These are phyloP conservation scores for Cephus rjabovi DNA, from an alignment of 2,888 invertebrate species.

Conservation along the genomic window DNA sequence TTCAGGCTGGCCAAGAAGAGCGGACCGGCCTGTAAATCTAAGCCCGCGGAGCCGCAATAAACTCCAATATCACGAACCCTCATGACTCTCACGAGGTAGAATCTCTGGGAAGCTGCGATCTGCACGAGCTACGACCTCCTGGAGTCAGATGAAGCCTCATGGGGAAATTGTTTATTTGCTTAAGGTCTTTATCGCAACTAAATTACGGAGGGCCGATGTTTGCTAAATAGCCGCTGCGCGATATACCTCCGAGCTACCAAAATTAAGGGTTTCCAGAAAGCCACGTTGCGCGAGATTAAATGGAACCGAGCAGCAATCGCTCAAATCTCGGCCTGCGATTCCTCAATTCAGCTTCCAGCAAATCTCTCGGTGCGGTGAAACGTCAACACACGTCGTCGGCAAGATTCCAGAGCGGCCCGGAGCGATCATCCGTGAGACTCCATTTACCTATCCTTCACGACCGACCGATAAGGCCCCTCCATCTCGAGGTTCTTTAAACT, in stretches of 20 bases:
- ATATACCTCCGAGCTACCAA: background rate
- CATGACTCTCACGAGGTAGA: conserved; percentile 16
- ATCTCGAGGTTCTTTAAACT: too few relatives aligned
- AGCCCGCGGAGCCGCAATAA: conserved; percentile 22
- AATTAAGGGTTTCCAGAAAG: too few relatives aligned
- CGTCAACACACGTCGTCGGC: too few relatives aligned
- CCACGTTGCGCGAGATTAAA: too few relatives aligned
- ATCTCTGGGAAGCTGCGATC: conserved; percentile 1
- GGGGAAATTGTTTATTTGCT: conserved; percentile 23
- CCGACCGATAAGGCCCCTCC: too few relatives aligned
- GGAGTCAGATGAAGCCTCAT: background rate
- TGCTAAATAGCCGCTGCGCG: conserved; percentile 4
- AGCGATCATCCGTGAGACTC: too few relatives aligned
- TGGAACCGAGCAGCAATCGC: too few relatives aligned
- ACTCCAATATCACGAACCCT: conserved; percentile 28
- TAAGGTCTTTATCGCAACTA: conserved; percentile 12
- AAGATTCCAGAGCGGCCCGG: too few relatives aligned
- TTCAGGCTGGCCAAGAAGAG: conserved; percentile 11
- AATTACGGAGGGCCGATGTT: conserved; percentile 20
- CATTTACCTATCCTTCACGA: too few relatives aligned
- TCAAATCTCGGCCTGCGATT: too few relatives aligned
- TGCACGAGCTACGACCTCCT: background rate
- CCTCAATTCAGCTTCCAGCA: too few relatives aligned
- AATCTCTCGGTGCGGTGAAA: too few relatives aligned
- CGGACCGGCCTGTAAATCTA: conserved; percentile 19